Percentiles rank a stretch among this genome's conserved stretches.
Evolutionary conservation across 2,888 invertebrate genomes (phyloP).

Genomic region (Cylindroiulus punctatus): DNA sequence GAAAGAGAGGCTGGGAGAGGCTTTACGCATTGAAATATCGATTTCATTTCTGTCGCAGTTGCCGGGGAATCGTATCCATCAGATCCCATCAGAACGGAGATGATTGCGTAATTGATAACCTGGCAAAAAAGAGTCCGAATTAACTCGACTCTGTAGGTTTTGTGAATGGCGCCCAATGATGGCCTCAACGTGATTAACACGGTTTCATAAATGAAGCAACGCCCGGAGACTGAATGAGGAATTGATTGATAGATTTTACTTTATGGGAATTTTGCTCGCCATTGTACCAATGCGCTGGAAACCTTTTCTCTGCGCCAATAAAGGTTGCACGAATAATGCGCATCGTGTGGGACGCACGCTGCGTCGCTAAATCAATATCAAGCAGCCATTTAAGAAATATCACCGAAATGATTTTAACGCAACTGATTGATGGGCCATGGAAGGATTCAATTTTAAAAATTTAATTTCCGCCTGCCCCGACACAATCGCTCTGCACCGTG

Average conservation of each 20-base stretch:
- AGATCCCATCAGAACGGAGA: constrained; percentile 32
- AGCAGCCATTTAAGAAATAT: constrained; percentile 47
- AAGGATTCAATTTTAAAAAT: constrained; percentile 44
- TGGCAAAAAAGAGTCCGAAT: neutral
- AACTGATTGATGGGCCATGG: constrained; percentile 40
- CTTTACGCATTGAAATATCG: constrained; percentile 47
- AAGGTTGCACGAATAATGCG: constrained; percentile 20
- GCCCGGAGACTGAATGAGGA: neutral
- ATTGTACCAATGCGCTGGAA: neutral
- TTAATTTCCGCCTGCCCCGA: constrained; percentile 27
- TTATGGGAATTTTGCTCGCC: constrained; percentile 3
- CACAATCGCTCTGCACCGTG: constrained; percentile 38
- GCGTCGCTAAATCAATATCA: constrained; percentile 43
- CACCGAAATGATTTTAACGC: constrained; percentile 43
- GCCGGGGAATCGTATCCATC: constrained; percentile 45
- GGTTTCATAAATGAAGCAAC: constrained; percentile 27
- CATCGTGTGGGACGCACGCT: constrained; percentile 7
- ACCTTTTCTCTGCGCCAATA: neutral
- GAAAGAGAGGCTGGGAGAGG: constrained; percentile 17
- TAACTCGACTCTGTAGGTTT: neutral
- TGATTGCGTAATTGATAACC: constrained; percentile 52
- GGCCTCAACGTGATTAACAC: constrained; percentile 31
- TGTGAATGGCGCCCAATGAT: neutral
- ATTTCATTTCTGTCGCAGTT: constrained; percentile 52
- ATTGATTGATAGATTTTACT: constrained; percentile 36